A percentile compares a stretch with the other conserved stretches of the same genome.
Conservation (phyloP, 2,888 invertebrate species). For the Linnaemya tessellans region DNA sequence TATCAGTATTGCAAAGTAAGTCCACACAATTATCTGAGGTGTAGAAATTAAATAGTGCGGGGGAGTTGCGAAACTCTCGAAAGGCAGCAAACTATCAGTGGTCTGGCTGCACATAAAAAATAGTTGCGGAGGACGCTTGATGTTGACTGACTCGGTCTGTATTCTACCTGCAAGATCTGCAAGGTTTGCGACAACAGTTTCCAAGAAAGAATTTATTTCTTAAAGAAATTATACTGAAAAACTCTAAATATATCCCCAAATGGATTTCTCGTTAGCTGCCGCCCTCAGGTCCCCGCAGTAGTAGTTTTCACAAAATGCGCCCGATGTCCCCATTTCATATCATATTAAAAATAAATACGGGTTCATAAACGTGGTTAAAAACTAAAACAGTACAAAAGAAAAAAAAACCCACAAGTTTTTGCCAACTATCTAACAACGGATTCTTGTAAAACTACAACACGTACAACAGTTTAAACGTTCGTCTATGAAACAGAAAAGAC, state of each 20-base stretch:
- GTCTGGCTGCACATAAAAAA: too few species aligned
- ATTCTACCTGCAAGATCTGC: too few species aligned
- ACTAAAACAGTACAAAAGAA: slow-evolving; percentile 34
- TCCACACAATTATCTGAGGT: too few species aligned
- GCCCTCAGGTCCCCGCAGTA: background rate
- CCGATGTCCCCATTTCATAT: background rate
- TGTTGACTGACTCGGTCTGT: too few species aligned
- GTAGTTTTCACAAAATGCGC: background rate
- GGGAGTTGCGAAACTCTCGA: too few species aligned
- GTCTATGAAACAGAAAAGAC: slow-evolving; percentile 55
- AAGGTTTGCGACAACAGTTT: too few species aligned
- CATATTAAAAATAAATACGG: slow-evolving; percentile 27
- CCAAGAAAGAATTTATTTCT: too few species aligned
- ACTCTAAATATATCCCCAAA: background rate
- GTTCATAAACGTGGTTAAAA: slow-evolving; percentile 33
- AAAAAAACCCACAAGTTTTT: slow-evolving; percentile 13
- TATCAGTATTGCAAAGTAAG: too few species aligned
- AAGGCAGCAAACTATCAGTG: too few species aligned
- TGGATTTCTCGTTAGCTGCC: background rate
- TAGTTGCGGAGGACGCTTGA: too few species aligned
- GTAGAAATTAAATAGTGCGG: too few species aligned
- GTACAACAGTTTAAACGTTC: slow-evolving; percentile 64
- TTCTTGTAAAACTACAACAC: slow-evolving; percentile 50
- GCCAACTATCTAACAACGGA: slow-evolving; percentile 30
- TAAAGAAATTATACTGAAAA: too few species aligned